Evolutionary conservation across 2,888 invertebrate genomes (phyloP).

Genomic region (Rhyacophila evoluta): DNA sequence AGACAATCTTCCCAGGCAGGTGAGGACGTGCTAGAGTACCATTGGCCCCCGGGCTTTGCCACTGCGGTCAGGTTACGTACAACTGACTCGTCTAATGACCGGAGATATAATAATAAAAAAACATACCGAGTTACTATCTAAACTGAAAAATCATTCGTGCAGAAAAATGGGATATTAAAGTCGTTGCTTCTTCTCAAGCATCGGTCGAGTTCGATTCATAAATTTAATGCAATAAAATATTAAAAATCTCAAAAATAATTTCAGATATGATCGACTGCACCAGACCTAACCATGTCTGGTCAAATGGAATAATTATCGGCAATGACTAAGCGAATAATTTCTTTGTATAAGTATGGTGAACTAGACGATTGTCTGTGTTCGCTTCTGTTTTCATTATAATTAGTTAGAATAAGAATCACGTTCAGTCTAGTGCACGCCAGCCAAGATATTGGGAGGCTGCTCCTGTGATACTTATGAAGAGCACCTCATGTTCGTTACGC

Average conservation of each 20-base stretch:
- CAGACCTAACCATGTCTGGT: neutral
- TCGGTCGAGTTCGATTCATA: neutral
- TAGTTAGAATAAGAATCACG: too few species aligned
- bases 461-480: too few species aligned
- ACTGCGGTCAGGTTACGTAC: slow-evolving; percentile 47
- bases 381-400: too few species aligned
- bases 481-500: too few species aligned
- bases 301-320: neutral
- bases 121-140: slow-evolving; percentile 35
- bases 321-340: slow-evolving; percentile 4
- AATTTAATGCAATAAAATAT: slow-evolving; percentile 21
- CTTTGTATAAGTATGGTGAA: neutral
- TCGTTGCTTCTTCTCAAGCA: neutral
- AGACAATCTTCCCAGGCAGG: slow-evolving; percentile 41
- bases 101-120: slow-evolving; percentile 41
- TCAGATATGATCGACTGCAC: neutral
- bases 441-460: too few species aligned
- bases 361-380: too few species aligned
- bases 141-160: slow-evolving; percentile 48
- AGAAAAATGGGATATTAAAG: slow-evolving; percentile 51
- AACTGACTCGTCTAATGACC: slow-evolving; percentile 48
- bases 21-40: slow-evolving; percentile 39
- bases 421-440: too few species aligned
- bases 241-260: neutral
- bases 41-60: slow-evolving; percentile 35